phyloP scores from a whole-genome alignment of 2,113 vertebrate species.

The Xyrauchen texanus region DNA sequence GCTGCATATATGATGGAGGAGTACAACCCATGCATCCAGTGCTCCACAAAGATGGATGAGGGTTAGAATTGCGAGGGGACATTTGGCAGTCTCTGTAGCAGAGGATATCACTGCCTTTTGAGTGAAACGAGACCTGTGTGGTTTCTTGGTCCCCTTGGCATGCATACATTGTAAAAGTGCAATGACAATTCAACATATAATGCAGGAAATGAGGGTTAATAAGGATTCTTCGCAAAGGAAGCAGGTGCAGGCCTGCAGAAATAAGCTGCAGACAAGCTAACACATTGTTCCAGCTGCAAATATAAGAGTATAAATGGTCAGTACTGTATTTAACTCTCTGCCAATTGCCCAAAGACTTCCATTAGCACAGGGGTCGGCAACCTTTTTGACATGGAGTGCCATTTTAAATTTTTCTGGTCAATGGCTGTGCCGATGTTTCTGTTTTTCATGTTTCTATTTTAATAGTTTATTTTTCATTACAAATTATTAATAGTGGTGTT shows the following conservation, averaged over 20 bases:
- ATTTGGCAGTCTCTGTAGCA: background rate
- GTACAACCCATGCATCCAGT: constrained; percentile 44
- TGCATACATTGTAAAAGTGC: background rate
- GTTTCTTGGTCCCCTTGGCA: constrained; percentile 3
- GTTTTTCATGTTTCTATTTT: too few relatives aligned
- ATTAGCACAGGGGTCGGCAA: constrained; percentile 22
- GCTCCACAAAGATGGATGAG: constrained; percentile 15
- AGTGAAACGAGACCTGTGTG: background rate
- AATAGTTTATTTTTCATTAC: too few relatives aligned
- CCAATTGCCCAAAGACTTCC: background rate
- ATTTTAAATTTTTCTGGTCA: too few relatives aligned
- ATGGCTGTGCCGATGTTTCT: too few relatives aligned
- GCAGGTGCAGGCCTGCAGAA: background rate
- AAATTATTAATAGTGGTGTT: too few relatives aligned
- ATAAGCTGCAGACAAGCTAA: background rate
- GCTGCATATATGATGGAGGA: constrained; percentile 49
- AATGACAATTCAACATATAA: constrained; percentile 5
- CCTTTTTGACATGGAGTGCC: too few relatives aligned
- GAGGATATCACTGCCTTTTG: constrained; percentile 26
- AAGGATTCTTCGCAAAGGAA: background rate
- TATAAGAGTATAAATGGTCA: background rate
- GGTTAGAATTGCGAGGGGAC: constrained; percentile 15
- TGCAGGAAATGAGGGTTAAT: constrained; percentile 4
- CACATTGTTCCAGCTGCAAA: background rate
- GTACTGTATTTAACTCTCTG: background rate